A percentile compares a stretch with the other conserved stretches of the same genome.
Conservation (phyloP, 2,113 vertebrate species). For the Callionymus lyra region DNA sequence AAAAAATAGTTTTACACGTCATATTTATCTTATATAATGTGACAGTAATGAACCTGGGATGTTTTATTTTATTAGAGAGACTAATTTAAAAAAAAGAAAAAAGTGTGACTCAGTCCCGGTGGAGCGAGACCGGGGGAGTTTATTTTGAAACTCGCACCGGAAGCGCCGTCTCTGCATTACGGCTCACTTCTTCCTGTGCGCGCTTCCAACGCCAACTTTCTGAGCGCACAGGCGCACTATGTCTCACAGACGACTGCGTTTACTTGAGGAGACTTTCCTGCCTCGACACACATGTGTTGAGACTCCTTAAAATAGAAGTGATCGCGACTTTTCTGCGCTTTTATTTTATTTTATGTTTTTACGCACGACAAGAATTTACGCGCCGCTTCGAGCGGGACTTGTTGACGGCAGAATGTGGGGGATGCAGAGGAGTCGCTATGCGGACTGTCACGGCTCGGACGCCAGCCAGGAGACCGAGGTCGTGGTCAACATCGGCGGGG, state of each 20-base stretch:
- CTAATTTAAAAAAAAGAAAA: background rate
- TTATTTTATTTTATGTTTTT: background rate
- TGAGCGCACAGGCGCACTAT: conserved; percentile 47
- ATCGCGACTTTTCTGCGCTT: background rate
- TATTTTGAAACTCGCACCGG: conserved; percentile 14
- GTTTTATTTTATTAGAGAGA: too few species aligned
- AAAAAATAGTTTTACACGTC: too few species aligned
- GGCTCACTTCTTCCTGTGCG: conserved; percentile 22
- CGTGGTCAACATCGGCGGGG: conserved; percentile 88
- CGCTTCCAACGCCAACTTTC: conserved; percentile 50
- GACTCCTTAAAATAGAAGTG: background rate
- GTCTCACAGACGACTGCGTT: conserved; percentile 25
- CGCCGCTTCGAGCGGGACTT: conserved; percentile 3
- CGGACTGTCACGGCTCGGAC: conserved; percentile 66
- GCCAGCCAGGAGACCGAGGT: conserved; percentile 76
- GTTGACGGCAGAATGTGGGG: conserved; percentile 60
- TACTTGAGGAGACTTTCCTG: conserved; percentile 17
- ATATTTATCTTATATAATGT: too few species aligned
- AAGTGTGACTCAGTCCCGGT: too few species aligned
- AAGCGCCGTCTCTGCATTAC: background rate
- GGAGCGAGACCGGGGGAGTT: background rate
- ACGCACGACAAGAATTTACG: conserved; percentile 21
- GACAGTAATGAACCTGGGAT: too few species aligned
- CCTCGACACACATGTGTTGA: conserved; percentile 4
- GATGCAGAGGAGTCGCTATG: conserved; percentile 64